Conservation (phyloP, 1,140 invertebrate genomes). For the Sycophila sp. region DNA sequence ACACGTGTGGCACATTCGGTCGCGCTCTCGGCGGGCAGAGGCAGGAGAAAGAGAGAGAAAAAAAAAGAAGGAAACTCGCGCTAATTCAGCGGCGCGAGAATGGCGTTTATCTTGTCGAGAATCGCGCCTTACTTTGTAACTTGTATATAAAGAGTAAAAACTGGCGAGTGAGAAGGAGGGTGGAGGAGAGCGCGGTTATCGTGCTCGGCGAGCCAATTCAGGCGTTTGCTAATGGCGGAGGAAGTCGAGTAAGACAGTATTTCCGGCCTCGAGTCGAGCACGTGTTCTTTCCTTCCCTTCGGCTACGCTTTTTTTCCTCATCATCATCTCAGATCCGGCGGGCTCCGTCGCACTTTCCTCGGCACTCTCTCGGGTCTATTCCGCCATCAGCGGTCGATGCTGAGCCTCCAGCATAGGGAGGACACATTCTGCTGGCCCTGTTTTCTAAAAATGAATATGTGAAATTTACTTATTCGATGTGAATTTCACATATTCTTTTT, state of each 20-base stretch:
- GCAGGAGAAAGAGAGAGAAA: too few relatives aligned
- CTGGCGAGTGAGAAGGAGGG: neutral
- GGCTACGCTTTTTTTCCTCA: too few relatives aligned
- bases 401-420: too few relatives aligned
- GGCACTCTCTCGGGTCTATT: too few relatives aligned
- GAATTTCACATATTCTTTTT: too few relatives aligned
- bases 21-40: neutral
- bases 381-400: too few relatives aligned
- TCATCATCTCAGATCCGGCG: too few relatives aligned
- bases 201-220: constrained; percentile 35
- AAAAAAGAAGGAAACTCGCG: neutral
- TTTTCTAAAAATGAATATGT: too few relatives aligned
- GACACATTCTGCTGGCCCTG: too few relatives aligned
- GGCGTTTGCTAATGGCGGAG: constrained; percentile 30
- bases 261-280: constrained; percentile 21
- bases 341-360: too few relatives aligned
- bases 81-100: constrained; percentile 1
- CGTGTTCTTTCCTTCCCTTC: constrained; percentile 3
- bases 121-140: constrained; percentile 11
- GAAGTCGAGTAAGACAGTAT: constrained; percentile 32
- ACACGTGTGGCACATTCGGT: neutral
- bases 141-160: constrained; percentile 20
- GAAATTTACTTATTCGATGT: too few relatives aligned
- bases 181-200: constrained; percentile 19
- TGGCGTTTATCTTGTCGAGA: constrained; percentile 11